Percentiles rank a stretch among this genome's conserved stretches.
Conservation (phyloP, 2,797 vertebrate genomes). For the Oophaga sylvatica region DNA sequence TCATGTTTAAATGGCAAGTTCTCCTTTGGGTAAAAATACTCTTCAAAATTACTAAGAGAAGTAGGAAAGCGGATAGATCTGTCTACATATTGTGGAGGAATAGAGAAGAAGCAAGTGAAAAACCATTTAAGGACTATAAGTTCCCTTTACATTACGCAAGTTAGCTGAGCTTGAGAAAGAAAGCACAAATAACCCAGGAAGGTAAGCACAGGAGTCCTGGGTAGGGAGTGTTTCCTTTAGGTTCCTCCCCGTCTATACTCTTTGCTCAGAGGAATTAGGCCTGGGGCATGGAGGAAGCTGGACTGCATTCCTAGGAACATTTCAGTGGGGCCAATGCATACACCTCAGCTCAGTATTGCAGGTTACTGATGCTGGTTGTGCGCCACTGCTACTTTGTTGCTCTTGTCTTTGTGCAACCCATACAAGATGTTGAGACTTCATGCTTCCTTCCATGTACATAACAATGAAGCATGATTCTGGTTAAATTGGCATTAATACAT, state of each 20-base stretch:
- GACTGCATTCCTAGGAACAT: conserved; percentile 54
- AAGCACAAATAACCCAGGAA: not conserved
- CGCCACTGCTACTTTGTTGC: too few species aligned
- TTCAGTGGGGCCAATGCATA: conserved; percentile 7
- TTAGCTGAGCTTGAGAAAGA: not conserved
- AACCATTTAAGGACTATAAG: not conserved
- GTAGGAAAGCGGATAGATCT: not conserved
- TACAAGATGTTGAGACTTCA: not conserved
- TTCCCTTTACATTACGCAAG: not conserved
- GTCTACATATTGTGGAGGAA: not conserved
- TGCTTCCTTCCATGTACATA: not conserved
- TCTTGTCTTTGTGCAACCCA: not conserved
- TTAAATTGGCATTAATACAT: too few species aligned
- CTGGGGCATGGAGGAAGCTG: conserved; percentile 35
- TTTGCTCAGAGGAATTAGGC: conserved; percentile 32
- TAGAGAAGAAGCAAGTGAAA: not conserved
- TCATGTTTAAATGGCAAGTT: too few species aligned
- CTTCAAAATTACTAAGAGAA: too few species aligned
- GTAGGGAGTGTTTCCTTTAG: conserved; percentile 17
- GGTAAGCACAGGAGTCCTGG: not conserved
- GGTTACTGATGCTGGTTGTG: not conserved
- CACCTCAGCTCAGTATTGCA: not conserved
- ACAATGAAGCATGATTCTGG: not conserved
- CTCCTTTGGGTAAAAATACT: too few species aligned
- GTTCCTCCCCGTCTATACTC: conserved; percentile 39